phyloP scores from a whole-genome alignment of 2,888 invertebrate species.

The Leptodirus hochenwartii region DNA sequence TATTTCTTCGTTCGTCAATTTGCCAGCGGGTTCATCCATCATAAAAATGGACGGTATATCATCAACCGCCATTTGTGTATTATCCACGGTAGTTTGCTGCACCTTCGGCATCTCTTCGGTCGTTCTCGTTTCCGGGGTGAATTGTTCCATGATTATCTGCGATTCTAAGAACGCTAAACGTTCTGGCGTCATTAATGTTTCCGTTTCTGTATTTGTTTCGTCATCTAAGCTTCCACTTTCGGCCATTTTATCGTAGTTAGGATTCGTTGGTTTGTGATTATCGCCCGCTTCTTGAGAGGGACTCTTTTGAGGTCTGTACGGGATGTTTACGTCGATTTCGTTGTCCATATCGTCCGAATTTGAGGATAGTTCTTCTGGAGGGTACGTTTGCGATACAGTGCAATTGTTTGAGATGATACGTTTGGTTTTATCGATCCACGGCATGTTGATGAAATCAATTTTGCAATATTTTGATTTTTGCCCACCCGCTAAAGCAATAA shows the following conservation, averaged over 20 bases:
- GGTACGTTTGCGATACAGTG: conserved; percentile 35
- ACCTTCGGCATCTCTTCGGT: not conserved
- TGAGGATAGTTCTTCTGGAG: too few species aligned
- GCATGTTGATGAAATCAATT: too few species aligned
- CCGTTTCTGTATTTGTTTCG: conserved; percentile 6
- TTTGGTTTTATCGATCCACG: conserved; percentile 43
- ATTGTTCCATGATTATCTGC: conserved; percentile 23
- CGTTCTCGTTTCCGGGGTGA: conserved; percentile 3
- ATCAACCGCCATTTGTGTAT: conserved; percentile 10
- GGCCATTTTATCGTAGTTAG: conserved; percentile 20
- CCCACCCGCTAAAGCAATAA: too few species aligned
- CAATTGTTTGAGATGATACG: conserved; percentile 47
- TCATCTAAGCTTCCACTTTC: conserved; percentile 25
- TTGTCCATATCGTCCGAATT: conserved; percentile 21
- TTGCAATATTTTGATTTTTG: too few species aligned
- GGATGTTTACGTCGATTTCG: conserved; percentile 19
- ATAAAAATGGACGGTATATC: conserved; percentile 11
- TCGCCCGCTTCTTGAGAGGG: conserved; percentile 9
- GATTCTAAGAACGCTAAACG: conserved; percentile 21
- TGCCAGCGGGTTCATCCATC: conserved; percentile 9
- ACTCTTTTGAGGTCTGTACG: conserved; percentile 10
- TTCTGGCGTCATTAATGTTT: conserved; percentile 11
- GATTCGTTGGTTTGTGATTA: conserved; percentile 10
- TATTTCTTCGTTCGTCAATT: not conserved
- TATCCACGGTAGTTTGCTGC: conserved; percentile 8